These are phyloP conservation scores for Ctenopoma multispine DNA, from an alignment of 2,797 vertebrate genomes.

Conservation along the genomic window DNA sequence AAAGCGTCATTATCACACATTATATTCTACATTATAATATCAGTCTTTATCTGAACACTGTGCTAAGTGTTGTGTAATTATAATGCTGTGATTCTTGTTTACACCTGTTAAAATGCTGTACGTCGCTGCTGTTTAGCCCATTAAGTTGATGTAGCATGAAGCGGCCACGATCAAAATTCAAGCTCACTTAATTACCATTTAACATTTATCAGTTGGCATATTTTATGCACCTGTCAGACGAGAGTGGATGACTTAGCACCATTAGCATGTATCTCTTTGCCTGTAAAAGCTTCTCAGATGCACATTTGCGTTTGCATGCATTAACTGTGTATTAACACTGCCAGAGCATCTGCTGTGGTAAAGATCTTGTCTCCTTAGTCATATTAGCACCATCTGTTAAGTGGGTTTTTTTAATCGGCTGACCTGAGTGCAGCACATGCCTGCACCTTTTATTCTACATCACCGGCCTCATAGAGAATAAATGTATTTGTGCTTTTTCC, in stretches of 20 bases:
- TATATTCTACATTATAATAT: not conserved
- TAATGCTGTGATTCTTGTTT: not conserved
- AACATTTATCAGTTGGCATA: not conserved
- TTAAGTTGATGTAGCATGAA: slow-evolving; percentile 11
- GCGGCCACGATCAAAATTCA: not conserved
- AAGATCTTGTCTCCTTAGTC: slow-evolving; percentile 44
- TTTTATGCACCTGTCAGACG: slow-evolving; percentile 10
- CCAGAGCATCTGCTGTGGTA: slow-evolving; percentile 54
- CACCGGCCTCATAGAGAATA: slow-evolving; percentile 1
- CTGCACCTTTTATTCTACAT: slow-evolving; percentile 13
- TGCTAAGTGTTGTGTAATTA: not conserved
- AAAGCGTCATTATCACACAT: not conserved
- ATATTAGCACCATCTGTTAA: slow-evolving; percentile 63
- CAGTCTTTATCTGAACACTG: too few species aligned
- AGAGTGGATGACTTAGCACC: slow-evolving; percentile 1
- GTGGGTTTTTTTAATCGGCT: slow-evolving; percentile 54
- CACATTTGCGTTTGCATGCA: slow-evolving; percentile 21
- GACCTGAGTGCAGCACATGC: slow-evolving; percentile 18
- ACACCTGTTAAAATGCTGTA: not conserved
- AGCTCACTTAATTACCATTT: slow-evolving; percentile 10
- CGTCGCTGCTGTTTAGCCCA: not conserved
- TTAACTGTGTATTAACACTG: slow-evolving; percentile 11
- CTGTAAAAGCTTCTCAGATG: slow-evolving; percentile 14
- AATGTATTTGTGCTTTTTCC: not conserved
- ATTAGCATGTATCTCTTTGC: slow-evolving; percentile 3